phyloP scores from a whole-genome alignment of 2,113 vertebrate genomes.

The Chlamydotis undulata region DNA sequence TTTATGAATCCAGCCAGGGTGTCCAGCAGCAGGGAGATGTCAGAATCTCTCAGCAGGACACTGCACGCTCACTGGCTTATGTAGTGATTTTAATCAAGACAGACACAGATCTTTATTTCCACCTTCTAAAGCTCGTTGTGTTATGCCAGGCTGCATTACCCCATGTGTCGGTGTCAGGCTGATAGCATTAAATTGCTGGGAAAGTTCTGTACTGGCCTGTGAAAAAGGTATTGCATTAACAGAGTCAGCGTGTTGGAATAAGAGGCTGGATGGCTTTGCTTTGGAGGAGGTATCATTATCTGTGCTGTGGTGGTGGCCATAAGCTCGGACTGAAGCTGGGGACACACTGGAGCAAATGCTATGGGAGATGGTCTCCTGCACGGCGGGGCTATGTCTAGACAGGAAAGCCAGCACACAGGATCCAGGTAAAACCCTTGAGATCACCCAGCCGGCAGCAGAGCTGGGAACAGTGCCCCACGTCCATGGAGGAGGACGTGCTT shows the following conservation, averaged over 20 bases:
- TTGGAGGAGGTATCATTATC: background rate
- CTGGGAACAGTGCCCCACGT: no score
- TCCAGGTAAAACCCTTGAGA: no score
- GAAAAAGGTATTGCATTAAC: background rate
- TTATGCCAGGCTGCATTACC: background rate
- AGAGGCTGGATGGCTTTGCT: background rate
- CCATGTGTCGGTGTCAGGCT: fast-evolving
- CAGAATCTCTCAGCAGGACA: background rate
- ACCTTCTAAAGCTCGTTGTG: background rate
- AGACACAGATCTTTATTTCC: background rate
- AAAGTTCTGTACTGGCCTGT: background rate
- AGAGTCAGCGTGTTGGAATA: background rate
- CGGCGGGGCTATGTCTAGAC: fast-evolving
- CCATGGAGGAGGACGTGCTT: background rate
- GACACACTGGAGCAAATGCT: background rate
- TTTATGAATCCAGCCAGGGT: background rate
- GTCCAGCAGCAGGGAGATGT: background rate
- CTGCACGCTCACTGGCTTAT: fast-evolving
- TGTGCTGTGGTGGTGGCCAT: background rate
- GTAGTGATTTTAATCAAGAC: background rate
- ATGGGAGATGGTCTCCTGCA: background rate
- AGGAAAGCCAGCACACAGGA: background rate
- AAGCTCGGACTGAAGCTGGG: background rate
- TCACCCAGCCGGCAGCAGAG: no score
- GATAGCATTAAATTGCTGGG: background rate